Evolutionary conservation across 2,888 invertebrate genomes (phyloP).

Genomic region (Acleris laterana): DNA sequence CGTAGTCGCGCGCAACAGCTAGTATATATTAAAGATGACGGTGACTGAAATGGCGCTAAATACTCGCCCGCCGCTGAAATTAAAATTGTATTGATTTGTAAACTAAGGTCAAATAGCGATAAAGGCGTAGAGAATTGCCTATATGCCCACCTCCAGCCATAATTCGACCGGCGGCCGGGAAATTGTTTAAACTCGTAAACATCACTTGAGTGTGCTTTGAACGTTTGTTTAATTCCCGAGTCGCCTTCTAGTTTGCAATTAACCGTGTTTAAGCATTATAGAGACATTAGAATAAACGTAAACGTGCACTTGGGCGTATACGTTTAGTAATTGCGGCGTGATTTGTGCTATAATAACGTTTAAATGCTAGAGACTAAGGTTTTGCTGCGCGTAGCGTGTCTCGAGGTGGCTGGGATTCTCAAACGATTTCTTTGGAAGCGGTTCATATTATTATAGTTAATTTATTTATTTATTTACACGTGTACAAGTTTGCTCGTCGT

Average conservation of each 20-base stretch:
- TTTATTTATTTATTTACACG: too few relatives aligned
- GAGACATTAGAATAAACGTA: constrained; percentile 35
- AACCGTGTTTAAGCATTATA: constrained; percentile 37
- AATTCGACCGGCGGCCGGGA: constrained; percentile 31
- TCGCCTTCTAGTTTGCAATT: constrained; percentile 36
- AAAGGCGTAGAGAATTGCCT: constrained; percentile 24
- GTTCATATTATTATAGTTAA: too few relatives aligned
- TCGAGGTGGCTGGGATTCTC: too few relatives aligned
- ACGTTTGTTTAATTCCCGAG: constrained; percentile 38
- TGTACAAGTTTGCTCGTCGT: too few relatives aligned
- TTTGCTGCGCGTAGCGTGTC: not conserved
- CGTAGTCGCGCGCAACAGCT: too few relatives aligned
- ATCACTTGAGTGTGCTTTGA: constrained; percentile 32
- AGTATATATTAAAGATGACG: too few relatives aligned
- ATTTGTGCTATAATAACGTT: constrained; percentile 31
- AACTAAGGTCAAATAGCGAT: not conserved
- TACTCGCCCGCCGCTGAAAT: too few relatives aligned
- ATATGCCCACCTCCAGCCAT: constrained; percentile 21
- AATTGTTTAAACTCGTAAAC: constrained; percentile 38
- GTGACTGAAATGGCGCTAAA: too few relatives aligned
- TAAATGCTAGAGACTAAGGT: constrained; percentile 5
- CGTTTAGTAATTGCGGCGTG: constrained; percentile 27
- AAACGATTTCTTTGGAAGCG: too few relatives aligned
- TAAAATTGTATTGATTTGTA: too few relatives aligned
- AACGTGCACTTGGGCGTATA: constrained; percentile 28